Percentiles rank a stretch among this genome's conserved stretches.
These are phyloP conservation scores for Mobula birostris DNA, from an alignment of 2,113 vertebrate species.

Conservation along the genomic window DNA sequence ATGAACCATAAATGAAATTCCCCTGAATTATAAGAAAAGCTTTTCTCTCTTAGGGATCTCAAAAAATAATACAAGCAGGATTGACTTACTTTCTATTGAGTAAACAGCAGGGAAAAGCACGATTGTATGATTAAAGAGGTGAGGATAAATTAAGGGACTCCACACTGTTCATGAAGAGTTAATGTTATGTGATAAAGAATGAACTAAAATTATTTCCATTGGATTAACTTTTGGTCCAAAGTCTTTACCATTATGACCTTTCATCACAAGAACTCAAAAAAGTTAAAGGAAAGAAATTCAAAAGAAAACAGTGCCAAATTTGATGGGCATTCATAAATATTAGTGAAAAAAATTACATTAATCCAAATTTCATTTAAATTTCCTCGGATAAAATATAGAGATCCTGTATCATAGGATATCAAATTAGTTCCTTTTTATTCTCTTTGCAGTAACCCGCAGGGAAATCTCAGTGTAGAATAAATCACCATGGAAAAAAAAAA, in stretches of 20 bases:
- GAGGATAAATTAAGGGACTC: neutral
- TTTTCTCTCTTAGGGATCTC: neutral
- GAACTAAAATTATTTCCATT: neutral
- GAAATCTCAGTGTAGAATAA: slow-evolving; percentile 5
- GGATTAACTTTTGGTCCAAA: neutral
- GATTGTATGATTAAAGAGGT: neutral
- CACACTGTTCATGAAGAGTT: neutral
- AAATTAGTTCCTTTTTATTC: neutral
- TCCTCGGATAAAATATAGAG: neutral
- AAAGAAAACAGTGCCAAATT: neutral
- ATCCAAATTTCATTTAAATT: slow-evolving; percentile 9
- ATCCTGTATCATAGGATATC: neutral
- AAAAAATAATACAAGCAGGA: neutral
- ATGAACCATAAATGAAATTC: neutral
- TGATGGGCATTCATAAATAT: neutral
- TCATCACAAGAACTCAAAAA: neutral
- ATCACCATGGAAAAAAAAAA: neutral
- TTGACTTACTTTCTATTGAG: neutral
- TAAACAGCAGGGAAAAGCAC: neutral
- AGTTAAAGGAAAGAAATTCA: neutral
- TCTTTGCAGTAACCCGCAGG: neutral
- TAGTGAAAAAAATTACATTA: neutral
- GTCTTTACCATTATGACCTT: neutral
- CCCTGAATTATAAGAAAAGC: neutral
- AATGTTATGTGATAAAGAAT: neutral